phyloP scores from a whole-genome alignment of 2,113 vertebrate species.

The Loxodonta africana region DNA sequence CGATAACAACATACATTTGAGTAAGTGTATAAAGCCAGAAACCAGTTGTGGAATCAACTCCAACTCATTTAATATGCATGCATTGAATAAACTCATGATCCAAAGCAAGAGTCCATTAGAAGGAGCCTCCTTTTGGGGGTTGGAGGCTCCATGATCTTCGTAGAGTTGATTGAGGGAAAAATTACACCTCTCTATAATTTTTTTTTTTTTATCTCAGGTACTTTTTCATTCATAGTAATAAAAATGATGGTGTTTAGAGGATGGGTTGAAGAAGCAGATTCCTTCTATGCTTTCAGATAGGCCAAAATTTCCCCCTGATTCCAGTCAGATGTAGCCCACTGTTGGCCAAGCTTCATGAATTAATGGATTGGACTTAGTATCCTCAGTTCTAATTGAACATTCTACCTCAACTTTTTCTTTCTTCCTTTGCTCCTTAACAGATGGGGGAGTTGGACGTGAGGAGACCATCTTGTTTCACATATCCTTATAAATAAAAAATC shows the following conservation, averaged over 20 bases:
- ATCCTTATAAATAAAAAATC: not conserved
- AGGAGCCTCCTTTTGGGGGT: not conserved
- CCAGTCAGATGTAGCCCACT: not conserved
- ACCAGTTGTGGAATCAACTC: not conserved
- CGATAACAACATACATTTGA: not conserved
- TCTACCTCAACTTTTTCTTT: not conserved
- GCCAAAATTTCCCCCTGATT: not conserved
- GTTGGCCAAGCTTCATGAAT: not conserved
- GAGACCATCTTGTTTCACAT: conserved; percentile 34
- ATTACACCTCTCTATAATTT: not conserved
- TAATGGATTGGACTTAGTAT: rapidly evolving
- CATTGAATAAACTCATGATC: not conserved
- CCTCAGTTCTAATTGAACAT: not conserved
- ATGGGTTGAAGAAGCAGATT: not conserved
- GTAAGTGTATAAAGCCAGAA: not conserved
- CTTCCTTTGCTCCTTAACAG: not conserved
- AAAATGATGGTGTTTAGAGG: not conserved
- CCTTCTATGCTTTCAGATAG: not conserved
- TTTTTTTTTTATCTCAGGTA: not conserved
- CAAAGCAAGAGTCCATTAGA: not conserved
- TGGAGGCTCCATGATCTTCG: rapidly evolving
- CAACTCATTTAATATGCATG: not conserved
- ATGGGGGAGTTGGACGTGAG: rapidly evolving
- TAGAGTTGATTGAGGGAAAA: not conserved
- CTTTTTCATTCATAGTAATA: not conserved